Conservation (phyloP, 2,113 vertebrate species). For the Columba livia region DNA sequence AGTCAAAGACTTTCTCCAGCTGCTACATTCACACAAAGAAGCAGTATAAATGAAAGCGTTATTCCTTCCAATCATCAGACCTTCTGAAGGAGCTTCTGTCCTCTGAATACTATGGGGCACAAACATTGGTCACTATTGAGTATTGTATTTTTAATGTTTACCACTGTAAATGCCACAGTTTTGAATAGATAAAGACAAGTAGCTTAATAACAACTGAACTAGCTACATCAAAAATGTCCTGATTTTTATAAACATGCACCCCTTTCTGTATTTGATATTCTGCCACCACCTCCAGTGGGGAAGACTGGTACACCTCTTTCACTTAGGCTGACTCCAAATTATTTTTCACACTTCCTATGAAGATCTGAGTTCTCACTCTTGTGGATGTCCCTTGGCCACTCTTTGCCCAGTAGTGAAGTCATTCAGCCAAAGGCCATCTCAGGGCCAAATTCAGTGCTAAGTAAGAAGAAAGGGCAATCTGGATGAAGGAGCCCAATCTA, state of each 20-base stretch:
- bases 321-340: background rate
- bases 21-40: constrained; percentile 33
- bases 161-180: background rate
- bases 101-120: background rate
- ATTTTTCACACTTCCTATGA: background rate
- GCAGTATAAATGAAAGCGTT: constrained; percentile 12
- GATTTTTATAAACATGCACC: background rate
- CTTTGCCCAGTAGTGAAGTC: background rate
- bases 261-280: background rate
- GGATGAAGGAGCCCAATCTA: background rate
- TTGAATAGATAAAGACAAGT: background rate
- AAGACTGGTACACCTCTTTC: background rate
- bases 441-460: background rate
- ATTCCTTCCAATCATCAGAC: background rate
- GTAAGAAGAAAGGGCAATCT: background rate
- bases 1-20: constrained; percentile 30
- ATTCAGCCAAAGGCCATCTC: background rate
- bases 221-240: background rate
- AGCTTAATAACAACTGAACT: background rate
- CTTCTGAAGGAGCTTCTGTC: constrained; percentile 53
- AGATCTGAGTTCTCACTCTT: background rate
- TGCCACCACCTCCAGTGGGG: background rate
- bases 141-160: constrained; percentile 42
- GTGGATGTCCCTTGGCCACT: background rate
- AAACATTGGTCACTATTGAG: constrained; percentile 14